Evolutionary conservation across 2,113 vertebrate genomes (phyloP).

Genomic region (Laticauda colubrina): DNA sequence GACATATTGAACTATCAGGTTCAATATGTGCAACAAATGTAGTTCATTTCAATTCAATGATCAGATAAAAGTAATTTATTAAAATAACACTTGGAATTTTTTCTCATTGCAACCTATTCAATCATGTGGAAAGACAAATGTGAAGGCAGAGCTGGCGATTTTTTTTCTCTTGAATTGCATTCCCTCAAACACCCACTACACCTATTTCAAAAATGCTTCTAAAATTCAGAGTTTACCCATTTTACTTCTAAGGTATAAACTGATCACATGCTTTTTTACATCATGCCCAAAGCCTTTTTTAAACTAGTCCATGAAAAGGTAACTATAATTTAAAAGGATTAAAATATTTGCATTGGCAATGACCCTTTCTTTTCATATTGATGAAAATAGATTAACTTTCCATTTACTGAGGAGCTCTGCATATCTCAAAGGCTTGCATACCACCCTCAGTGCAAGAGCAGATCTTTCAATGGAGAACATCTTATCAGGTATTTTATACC

Average conservation of each 20-base stretch:
- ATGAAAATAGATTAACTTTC: neutral
- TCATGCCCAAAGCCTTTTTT: neutral
- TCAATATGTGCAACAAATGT: neutral
- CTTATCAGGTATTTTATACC: constrained; percentile 23
- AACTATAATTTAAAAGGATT: neutral
- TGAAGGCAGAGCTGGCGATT: neutral
- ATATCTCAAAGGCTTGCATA: neutral
- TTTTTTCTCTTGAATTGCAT: neutral
- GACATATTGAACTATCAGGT: constrained; percentile 50
- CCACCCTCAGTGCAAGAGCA: neutral
- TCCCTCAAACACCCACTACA: neutral
- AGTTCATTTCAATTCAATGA: neutral
- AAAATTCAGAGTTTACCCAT: neutral
- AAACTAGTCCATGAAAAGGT: neutral
- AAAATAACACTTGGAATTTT: neutral
- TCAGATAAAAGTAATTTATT: neutral
- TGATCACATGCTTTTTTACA: neutral
- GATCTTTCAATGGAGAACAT: neutral
- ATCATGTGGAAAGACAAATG: neutral
- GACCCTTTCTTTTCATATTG: neutral
- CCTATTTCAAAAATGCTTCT: neutral
- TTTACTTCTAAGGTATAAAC: neutral
- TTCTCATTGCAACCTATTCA: neutral
- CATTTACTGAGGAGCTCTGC: neutral
- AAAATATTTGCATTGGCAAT: constrained; percentile 9